phyloP scores from a whole-genome alignment of 2,113 vertebrate species.

The Choloepus hoffmanni region DNA sequence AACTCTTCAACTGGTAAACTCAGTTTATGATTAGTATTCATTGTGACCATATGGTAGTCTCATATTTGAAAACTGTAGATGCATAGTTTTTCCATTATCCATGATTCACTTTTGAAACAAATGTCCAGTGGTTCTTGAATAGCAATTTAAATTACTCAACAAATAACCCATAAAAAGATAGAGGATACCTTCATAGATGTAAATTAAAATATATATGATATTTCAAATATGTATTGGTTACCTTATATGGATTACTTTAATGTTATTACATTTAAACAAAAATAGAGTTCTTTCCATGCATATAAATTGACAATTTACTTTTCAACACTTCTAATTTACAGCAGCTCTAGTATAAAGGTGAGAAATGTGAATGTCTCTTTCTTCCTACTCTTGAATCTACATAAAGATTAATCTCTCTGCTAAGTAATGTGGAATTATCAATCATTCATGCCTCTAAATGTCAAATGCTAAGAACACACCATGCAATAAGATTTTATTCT shows the following conservation, averaged over 20 bases:
- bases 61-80: background rate
- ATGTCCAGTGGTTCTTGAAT: slow-evolving; percentile 35
- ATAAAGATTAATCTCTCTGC: slow-evolving; percentile 80
- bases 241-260: slow-evolving; percentile 34
- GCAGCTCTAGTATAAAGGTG: slow-evolving; percentile 71
- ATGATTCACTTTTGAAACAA: slow-evolving; percentile 51
- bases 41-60: background rate
- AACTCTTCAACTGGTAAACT: background rate
- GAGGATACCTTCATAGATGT: slow-evolving; percentile 11
- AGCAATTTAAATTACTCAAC: slow-evolving; percentile 56
- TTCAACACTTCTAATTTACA: slow-evolving; percentile 80
- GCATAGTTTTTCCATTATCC: background rate
- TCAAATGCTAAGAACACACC: slow-evolving; percentile 77
- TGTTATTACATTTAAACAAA: slow-evolving; percentile 75
- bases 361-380: slow-evolving; percentile 79
- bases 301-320: slow-evolving; percentile 79
- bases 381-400: slow-evolving; percentile 74
- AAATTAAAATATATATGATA: slow-evolving; percentile 45
- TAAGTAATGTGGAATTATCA: slow-evolving; percentile 80
- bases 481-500: slow-evolving; percentile 43
- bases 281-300: slow-evolving; percentile 62
- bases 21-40: slow-evolving; percentile 8
- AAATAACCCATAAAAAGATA: slow-evolving; percentile 49
- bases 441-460: slow-evolving; percentile 80
- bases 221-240: slow-evolving; percentile 57